Base-by-base conservation (phyloP, 2,113 vertebrate species). In the Brachionichthys hirsutus region DNA sequence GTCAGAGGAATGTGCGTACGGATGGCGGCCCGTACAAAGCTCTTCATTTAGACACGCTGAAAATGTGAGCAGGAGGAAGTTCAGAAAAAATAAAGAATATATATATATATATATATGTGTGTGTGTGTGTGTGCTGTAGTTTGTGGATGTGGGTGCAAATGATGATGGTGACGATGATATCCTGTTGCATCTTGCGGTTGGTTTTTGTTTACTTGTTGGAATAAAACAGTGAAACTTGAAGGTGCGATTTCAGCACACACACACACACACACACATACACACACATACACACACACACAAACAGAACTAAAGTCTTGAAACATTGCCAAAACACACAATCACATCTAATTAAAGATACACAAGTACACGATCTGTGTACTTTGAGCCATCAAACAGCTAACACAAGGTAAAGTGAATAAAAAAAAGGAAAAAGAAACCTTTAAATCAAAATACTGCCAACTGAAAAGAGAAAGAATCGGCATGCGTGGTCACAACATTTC, bases 151-250 rank as follows among this genome's bases (percentile, higher is more conserved):
- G 76, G 59, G 61, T 52, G 59, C 46, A 47, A 34, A 54, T 47
- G 66, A 34, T 67, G 36, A 48, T 57, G 75, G 43, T 38, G 73
- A 61, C 6, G 15, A 71, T 69, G 74, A 74, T 70, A 78, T 48
- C 34, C n/a, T 63, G 54, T 50, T 66, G 54, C 62, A 72, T 52
- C 42, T 38, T 80, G 82, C 1, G 81, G 67, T 75, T 2, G 51
- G 55, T 48, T 49, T 35, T 35, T 55, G 48, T 73, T 71, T 68
- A 48, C 76, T 54, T 41, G 42, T 30, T 60, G 82, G 78, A 85
- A 86, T 50, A 12, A 71, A 69, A 49, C 15, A 59, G 64, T 59
- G 52, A 45, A 38, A 57, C 1, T 18, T 0, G 2, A 43, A 78
- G 43, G 54, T 40, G 22, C 2, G 11, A 58, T 44, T 47, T 73